Evolutionary conservation across 2,797 vertebrate genomes (phyloP).

Genomic region (Ambastaia sidthimunki): DNA sequence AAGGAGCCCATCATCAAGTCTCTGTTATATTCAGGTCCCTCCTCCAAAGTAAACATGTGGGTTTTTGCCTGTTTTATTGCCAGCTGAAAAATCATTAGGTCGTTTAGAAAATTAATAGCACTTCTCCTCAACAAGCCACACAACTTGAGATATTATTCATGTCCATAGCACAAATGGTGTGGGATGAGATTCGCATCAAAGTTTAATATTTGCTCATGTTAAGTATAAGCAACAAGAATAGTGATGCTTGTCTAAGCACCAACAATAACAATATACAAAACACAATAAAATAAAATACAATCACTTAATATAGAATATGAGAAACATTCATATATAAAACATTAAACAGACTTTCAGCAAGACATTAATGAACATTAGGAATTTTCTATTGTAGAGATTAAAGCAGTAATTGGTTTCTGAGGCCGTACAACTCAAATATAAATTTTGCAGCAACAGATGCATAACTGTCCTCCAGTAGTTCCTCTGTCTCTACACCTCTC

Average conservation of each 20-base stretch:
- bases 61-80: not conserved
- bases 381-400: not conserved
- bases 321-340: not conserved
- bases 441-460: constrained; percentile 23
- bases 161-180: not conserved
- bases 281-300: not conserved
- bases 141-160: not conserved
- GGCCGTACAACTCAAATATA: constrained; percentile 18
- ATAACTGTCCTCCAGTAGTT: constrained; percentile 29
- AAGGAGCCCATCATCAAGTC: not conserved
- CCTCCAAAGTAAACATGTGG: not conserved
- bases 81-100: not conserved
- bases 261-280: not conserved
- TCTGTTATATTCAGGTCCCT: not conserved
- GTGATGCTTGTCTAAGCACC: not conserved
- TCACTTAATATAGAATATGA: not conserved
- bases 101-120: not conserved
- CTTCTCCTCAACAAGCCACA: not conserved
- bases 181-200: not conserved
- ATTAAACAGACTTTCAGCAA: not conserved
- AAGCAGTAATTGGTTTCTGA: constrained; percentile 28
- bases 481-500: constrained; percentile 6
- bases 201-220: not conserved
- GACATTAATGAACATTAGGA: not conserved
- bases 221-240: not conserved